These are phyloP conservation scores for Fragum whitleyi DNA, from an alignment of 2,888 invertebrate species.

Conservation along the genomic window DNA sequence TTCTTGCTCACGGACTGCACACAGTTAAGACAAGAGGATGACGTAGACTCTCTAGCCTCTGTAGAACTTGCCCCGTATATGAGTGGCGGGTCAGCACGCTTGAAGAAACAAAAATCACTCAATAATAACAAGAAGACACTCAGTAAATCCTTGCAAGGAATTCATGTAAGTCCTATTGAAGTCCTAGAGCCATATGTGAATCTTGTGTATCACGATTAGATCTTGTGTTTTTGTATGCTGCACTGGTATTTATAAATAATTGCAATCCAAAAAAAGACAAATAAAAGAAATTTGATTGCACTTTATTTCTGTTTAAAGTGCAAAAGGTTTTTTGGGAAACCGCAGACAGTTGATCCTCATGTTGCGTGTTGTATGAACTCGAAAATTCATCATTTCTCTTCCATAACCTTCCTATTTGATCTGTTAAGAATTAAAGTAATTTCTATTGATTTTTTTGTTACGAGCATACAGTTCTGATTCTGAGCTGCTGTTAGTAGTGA, in stretches of 20 bases:
- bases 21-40: conserved; percentile 42
- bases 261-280: too few species aligned
- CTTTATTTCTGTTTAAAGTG: too few species aligned
- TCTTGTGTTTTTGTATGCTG: background rate
- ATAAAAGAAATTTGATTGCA: too few species aligned
- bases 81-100: conserved; percentile 22
- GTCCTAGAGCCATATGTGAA: background rate
- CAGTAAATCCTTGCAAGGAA: conserved; percentile 15
- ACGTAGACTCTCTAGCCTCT: conserved; percentile 69
- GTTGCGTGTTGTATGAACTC: too few species aligned
- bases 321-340: too few species aligned
- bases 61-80: conserved; percentile 70
- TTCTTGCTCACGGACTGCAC: background rate
- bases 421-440: too few species aligned
- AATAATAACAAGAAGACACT: background rate
- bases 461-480: too few species aligned
- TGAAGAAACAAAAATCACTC: conserved; percentile 13
- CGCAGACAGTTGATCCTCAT: too few species aligned
- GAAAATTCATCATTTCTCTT: too few species aligned
- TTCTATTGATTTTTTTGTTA: too few species aligned
- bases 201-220: background rate
- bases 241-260: background rate
- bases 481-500: too few species aligned
- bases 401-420: too few species aligned
- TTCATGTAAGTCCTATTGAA: conserved; percentile 13